These are phyloP conservation scores for Drosophila suzukii DNA, from an alignment of 1,140 invertebrate genomes.

Conservation along the genomic window DNA sequence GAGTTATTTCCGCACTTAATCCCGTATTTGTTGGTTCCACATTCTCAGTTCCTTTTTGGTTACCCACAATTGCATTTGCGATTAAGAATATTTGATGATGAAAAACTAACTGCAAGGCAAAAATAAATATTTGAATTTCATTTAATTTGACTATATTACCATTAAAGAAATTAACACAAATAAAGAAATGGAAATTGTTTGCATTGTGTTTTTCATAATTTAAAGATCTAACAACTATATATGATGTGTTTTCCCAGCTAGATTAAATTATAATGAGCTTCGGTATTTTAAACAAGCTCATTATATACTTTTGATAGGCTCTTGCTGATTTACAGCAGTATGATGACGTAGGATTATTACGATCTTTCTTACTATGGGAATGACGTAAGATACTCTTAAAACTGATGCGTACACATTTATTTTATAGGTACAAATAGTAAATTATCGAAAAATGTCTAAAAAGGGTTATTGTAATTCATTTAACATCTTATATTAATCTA, in stretches of 20 bases:
- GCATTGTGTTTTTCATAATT: not conserved
- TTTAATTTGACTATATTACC: not conserved
- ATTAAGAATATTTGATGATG: too few species aligned
- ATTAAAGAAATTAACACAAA: not conserved
- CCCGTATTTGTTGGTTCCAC: too few species aligned
- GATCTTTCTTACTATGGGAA: not conserved
- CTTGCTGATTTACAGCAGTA: not conserved
- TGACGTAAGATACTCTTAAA: not conserved
- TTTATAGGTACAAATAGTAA: too few species aligned
- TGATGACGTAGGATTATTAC: not conserved
- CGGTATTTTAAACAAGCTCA: not conserved
- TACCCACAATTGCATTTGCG: too few species aligned
- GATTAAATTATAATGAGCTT: not conserved
- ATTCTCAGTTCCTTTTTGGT: too few species aligned
- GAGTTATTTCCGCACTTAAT: too few species aligned
- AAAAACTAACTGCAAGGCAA: too few species aligned
- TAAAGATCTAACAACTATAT: not conserved
- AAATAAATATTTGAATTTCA: too few species aligned
- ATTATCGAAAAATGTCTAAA: too few species aligned
- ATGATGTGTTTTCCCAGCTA: not conserved
- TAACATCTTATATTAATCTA: not conserved
- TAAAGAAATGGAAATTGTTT: not conserved
- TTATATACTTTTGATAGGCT: not conserved
- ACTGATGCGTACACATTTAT: too few species aligned
- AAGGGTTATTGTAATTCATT: too few species aligned